Base-by-base conservation (phyloP, 2,888 invertebrate species). In the Cerastis rubricosa region DNA sequence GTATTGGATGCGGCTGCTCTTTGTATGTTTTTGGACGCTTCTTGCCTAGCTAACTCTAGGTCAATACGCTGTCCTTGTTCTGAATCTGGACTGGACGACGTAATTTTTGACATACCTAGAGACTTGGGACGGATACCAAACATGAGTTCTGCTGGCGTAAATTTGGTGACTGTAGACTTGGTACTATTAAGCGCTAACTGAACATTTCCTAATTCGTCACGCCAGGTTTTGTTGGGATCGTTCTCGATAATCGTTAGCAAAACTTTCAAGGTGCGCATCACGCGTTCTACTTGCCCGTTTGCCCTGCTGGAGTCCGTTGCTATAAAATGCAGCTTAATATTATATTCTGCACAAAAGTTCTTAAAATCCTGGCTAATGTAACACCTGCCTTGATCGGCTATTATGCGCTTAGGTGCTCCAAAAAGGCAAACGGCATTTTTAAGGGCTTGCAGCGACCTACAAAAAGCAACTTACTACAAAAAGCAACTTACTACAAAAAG, bases 321-420 rank as follows among this genome's bases (percentile, higher is more conserved):
- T 0, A 89, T 88, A 8, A 87, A 59, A 25, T 89, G 88, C 0
- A 89, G 72, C 0, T 86, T 71, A 11, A 89, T 11, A 12, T 47
- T 47, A 47, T 47, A 47, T 14, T 47, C 14, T 2, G 12, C 14
- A 47, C 88, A 87, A 66, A 84, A 88, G 0, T 76, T n/a, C 65
- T 79, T 87, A 47, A 88, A 88, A 1, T 83, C 83, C 0, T 49
- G 2, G 14, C 85, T 86, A 19, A 71, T 64, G 71, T 77, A 89
- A 17, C 85, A 85, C 6, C 85, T 59, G 1, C 86, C 87, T 35
- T 85, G 88, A 65, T 88, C 87, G 2, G 85, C 85, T 35, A 87
- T 85, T 0, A 89, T 70, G 0, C 85, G 69, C 35, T 64, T 83
- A 0, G 88, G 88, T 0, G 87, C 78, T 49, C 89, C 83, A 73